Conservation (phyloP, 2,888 invertebrate genomes). For the Smittia aterrima region DNA sequence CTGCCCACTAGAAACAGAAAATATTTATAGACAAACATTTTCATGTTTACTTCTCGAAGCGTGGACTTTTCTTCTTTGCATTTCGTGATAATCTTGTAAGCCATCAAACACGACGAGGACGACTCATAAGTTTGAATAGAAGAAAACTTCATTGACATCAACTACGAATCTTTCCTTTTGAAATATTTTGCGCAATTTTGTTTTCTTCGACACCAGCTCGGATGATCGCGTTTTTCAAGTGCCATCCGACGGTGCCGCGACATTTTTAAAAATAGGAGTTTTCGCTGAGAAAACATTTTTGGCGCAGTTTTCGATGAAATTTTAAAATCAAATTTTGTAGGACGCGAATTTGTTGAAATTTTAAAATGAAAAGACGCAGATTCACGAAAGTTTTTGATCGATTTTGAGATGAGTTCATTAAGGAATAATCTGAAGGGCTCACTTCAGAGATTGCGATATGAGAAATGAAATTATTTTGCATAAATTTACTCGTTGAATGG, state of each 20-base stretch:
- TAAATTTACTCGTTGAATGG: background rate
- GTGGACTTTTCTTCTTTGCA: background rate
- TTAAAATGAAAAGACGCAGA: too few relatives aligned
- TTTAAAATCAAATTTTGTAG: background rate
- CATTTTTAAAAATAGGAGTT: background rate
- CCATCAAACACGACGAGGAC: background rate
- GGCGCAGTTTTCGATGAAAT: background rate
- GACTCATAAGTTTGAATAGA: background rate
- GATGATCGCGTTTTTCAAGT: conserved; percentile 7
- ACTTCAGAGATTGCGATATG: too few relatives aligned
- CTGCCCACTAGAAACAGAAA: background rate
- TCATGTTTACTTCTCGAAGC: background rate
- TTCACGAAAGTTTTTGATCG: too few relatives aligned
- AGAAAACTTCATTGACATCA: background rate
- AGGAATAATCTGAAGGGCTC: too few relatives aligned
- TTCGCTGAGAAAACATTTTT: background rate
- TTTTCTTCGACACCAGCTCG: background rate
- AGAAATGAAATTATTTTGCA: background rate
- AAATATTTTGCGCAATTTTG: background rate
- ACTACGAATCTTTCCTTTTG: background rate
- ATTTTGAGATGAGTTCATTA: too few relatives aligned
- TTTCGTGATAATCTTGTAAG: conserved; percentile 4
- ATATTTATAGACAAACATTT: conserved; percentile 4
- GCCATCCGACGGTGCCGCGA: background rate
- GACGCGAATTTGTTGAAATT: too few relatives aligned